Evolutionary conservation across 2,113 vertebrate genomes (phyloP).

Genomic region (Asarcornis scutulata): DNA sequence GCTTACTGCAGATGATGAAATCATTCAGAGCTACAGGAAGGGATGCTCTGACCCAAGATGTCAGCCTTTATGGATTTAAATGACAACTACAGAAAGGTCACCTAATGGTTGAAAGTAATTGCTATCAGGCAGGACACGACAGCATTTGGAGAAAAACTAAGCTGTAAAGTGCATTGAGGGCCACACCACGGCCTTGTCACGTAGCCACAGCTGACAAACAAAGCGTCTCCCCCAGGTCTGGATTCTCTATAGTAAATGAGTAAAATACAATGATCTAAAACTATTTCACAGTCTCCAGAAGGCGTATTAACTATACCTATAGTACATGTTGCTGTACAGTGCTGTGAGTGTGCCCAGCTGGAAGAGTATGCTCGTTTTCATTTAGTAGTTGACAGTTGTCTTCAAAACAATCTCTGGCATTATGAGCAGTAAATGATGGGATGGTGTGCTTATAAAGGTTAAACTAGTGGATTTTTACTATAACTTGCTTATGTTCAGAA

Average conservation of each 20-base stretch:
- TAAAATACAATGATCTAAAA: background rate
- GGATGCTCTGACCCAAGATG: background rate
- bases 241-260: background rate
- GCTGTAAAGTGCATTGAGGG: background rate
- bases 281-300: background rate
- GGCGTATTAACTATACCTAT: background rate
- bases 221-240: background rate
- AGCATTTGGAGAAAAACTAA: background rate
- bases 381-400: background rate
- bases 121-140: background rate
- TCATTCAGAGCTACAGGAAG: background rate
- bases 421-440: background rate
- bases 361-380: background rate
- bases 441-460: background rate
- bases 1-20: background rate
- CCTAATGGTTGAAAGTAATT: background rate
- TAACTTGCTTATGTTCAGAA: background rate
- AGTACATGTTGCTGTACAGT: fast-evolving
- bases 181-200: background rate
- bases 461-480: background rate
- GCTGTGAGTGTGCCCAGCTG: background rate
- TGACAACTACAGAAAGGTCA: background rate
- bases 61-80: background rate
- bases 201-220: fast-evolving
- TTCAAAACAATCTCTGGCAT: background rate